Conservation (phyloP, 2,113 vertebrate species). For the Corvus moneduloides region DNA sequence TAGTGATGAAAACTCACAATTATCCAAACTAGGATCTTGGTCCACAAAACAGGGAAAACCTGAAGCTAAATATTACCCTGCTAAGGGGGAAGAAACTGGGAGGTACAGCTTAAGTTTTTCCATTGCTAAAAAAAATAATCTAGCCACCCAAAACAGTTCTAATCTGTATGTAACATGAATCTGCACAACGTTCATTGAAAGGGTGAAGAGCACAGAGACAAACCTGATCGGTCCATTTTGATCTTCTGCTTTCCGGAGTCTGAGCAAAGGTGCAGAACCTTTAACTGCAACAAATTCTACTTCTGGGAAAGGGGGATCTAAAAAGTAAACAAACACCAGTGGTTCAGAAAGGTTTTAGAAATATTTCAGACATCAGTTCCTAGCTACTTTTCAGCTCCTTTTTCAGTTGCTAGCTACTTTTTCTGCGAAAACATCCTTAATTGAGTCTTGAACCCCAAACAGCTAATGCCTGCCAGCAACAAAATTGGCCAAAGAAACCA, state of each 20-base stretch:
- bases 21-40: neutral
- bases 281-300: slow-evolving; percentile 77
- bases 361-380: neutral
- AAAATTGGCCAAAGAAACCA: neutral
- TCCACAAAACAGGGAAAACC: neutral
- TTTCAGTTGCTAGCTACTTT: neutral
- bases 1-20: neutral
- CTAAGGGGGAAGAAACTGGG: neutral
- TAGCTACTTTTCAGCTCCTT: neutral
- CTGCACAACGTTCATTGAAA: neutral
- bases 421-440: neutral
- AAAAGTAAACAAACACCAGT: slow-evolving; percentile 7
- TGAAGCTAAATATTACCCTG: neutral
- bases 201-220: neutral
- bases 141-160: neutral
- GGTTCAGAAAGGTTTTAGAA: neutral
- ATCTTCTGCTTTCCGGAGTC: slow-evolving; percentile 73
- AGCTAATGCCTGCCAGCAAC: neutral
- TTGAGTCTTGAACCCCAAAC: neutral
- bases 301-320: slow-evolving; percentile 81
- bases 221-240: slow-evolving; percentile 88
- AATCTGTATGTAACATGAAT: neutral
- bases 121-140: neutral
- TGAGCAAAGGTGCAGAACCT: slow-evolving; percentile 74
- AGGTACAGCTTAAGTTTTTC: neutral